Evolutionary conservation across 2,888 invertebrate genomes (phyloP), one percentile per base, ranked within the genome.

Genomic region (Miltochrista miniata): DNA sequence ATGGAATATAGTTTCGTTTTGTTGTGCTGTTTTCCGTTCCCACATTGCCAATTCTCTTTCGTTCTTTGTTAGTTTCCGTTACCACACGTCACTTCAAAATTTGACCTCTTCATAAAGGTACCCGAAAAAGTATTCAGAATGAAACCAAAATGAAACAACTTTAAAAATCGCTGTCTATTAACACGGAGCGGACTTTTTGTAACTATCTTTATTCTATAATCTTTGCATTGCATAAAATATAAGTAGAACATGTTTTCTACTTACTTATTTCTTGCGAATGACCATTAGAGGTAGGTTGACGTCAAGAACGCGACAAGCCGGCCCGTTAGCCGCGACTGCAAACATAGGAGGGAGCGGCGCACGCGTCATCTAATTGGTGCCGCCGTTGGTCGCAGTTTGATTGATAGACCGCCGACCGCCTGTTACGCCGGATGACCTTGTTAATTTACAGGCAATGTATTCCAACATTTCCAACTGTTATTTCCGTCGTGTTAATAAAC

Each of bases 351-450:
- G 85, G 87, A 79, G 83, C 79, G 85, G 80, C 80, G 78, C 79
- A 80, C 79, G 82, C 84, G 85, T 86, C 87, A 87, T 79, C 46
- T 60, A 69, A 70, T 68, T 70, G 64, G 70, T 67, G 67, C 59
- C 59, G 58, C 38, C 33, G 46, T 0, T 61, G 67, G 64, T 65
- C 72, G 63, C 70, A 56, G 73, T 72, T 84, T 87, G 87, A 87
- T 88, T 88, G 87, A 89, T 88, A 79, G 85, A 82, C 81, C 79
- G 81, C 80, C 79, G 85, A 82, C 81, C 79, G 81, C 80, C 79
- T 79, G 82, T 79, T 80, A 81, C 76, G 81, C 74, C 72, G 79
- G 79, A 81, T 65, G 81, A 79, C 81, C 82, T 87, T 81, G 78
- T 85, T 85, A 76, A 68, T 68, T 68, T 54, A 43, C 46, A 53